Evolutionary conservation across 2,113 vertebrate species (phyloP).

Genomic region (Buteo buteo): DNA sequence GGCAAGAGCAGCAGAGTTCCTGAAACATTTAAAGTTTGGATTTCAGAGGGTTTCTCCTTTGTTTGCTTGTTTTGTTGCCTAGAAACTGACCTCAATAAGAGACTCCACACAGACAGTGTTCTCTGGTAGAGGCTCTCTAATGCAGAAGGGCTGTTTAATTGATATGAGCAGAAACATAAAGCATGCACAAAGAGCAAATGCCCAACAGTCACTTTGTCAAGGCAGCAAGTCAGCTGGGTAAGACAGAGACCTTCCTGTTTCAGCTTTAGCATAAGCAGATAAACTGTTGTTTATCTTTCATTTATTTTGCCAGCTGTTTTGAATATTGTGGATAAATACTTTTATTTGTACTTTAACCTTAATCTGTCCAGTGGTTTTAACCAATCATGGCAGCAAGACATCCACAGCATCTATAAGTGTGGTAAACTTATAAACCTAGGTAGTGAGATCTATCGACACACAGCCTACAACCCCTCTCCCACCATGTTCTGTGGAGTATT

Average conservation of each 20-base stretch:
- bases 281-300: not conserved
- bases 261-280: not conserved
- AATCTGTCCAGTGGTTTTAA: not conserved
- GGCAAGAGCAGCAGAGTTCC: not conserved
- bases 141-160: not conserved
- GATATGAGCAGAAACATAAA: not conserved
- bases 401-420: not conserved
- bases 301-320: not conserved
- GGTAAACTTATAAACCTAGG: not conserved
- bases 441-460: not conserved
- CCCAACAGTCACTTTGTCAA: not conserved
- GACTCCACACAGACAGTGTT: not conserved
- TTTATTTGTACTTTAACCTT: not conserved
- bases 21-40: slow-evolving; percentile 12
- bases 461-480: not conserved
- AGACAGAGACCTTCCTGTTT: not conserved
- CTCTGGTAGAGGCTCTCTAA: not conserved
- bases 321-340: not conserved
- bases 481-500: not conserved
- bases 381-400: not conserved
- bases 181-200: rapidly evolving
- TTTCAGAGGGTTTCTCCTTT: slow-evolving; percentile 21
- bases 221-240: not conserved
- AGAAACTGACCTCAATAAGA: slow-evolving; percentile 26
- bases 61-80: slow-evolving; percentile 54